phyloP scores from a whole-genome alignment of 1,140 invertebrate species.

The Rhysida immarginata region DNA sequence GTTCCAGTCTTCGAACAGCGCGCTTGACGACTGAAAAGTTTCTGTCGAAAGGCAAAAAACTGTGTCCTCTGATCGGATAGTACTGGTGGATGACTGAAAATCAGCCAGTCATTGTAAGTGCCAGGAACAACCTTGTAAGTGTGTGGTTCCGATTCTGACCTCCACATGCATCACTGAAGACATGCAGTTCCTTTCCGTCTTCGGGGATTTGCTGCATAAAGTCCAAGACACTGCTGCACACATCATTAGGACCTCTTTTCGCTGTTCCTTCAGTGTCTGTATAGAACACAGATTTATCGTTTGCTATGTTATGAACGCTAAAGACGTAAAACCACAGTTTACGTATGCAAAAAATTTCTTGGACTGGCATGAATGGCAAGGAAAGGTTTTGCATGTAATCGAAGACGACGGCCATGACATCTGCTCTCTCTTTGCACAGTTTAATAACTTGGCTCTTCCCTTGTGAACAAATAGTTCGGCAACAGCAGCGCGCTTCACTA shows the following conservation, averaged over 20 bases:
- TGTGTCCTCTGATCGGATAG: no score
- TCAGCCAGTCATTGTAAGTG: no score
- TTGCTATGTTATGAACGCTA: neutral
- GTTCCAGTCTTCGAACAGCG: no score
- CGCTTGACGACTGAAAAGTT: no score
- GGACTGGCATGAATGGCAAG: neutral
- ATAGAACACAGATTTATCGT: neutral
- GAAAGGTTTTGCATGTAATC: neutral
- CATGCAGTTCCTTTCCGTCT: no score
- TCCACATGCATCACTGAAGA: no score
- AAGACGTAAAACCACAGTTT: neutral
- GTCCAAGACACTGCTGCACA: slow-evolving; percentile 20
- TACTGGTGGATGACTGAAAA: no score
- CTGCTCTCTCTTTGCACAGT: neutral
- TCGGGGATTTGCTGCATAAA: slow-evolving; percentile 13
- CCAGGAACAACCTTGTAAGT: no score
- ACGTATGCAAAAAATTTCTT: neutral
- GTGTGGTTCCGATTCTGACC: no score
- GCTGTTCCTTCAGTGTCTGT: slow-evolving; percentile 13
- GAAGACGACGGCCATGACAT: neutral
- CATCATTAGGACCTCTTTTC: slow-evolving; percentile 20
- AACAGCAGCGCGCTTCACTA: neutral
- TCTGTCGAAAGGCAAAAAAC: no score
- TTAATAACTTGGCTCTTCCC: neutral
- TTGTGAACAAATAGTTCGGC: neutral